phyloP scores from a whole-genome alignment of 2,797 vertebrate species.

The Peromyscus aztecus region DNA sequence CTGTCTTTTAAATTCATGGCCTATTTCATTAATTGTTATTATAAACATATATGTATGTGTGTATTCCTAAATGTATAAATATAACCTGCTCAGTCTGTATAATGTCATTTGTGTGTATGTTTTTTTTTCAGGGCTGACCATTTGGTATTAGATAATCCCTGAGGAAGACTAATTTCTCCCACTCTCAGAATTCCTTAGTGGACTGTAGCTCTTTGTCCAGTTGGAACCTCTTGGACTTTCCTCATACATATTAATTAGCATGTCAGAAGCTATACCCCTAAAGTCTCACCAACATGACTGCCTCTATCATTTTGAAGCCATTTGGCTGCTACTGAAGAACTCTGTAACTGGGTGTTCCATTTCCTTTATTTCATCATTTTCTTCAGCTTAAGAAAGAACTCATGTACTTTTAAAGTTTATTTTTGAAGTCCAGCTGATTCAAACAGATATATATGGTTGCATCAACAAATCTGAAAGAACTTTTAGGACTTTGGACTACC shows the following conservation, averaged over 20 bases:
- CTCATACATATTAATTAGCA: background rate
- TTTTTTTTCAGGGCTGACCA: background rate
- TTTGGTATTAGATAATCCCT: background rate
- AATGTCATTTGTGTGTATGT: background rate
- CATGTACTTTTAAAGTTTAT: slow-evolving; percentile 3
- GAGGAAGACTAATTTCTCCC: background rate
- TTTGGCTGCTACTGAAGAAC: background rate
- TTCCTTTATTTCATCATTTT: slow-evolving; percentile 36
- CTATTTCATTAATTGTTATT: background rate
- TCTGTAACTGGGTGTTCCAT: background rate
- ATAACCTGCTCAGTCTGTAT: background rate
- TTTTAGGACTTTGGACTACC: slow-evolving; percentile 40
- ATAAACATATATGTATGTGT: background rate
- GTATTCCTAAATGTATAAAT: background rate
- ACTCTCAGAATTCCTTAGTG: background rate
- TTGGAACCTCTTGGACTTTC: background rate
- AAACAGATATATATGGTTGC: slow-evolving; percentile 20
- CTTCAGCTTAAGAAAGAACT: background rate
- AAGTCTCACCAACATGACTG: background rate
- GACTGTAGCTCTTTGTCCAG: background rate
- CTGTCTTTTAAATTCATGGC: background rate
- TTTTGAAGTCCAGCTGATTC: slow-evolving; percentile 58
- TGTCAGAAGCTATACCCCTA: background rate
- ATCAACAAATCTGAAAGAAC: slow-evolving; percentile 29
- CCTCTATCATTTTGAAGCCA: background rate